phyloP scores from a whole-genome alignment of 2,113 vertebrate genomes.

The Phalacrocorax brasilianus region DNA sequence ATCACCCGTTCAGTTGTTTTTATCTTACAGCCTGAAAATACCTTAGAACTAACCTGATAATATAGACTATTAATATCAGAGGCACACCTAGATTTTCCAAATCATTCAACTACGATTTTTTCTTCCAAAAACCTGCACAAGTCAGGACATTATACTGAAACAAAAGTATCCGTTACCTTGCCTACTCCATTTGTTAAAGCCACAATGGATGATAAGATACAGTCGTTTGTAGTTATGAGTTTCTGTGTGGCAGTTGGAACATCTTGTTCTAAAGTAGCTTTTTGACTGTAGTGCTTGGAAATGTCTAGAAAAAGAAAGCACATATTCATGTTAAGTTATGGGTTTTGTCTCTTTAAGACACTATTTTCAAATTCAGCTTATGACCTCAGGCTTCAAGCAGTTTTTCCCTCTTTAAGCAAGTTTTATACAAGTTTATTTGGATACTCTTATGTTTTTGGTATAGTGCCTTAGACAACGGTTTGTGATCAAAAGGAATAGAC shows the following conservation, averaged over 20 bases:
- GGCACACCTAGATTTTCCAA: neutral
- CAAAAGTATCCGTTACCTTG: slow-evolving; percentile 79
- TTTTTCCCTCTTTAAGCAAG: neutral
- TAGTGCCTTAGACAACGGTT: neutral
- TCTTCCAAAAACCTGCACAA: neutral
- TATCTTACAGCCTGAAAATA: neutral
- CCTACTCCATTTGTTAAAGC: slow-evolving; percentile 86
- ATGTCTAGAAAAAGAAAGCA: slow-evolving; percentile 78
- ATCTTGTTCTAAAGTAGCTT: slow-evolving; percentile 89
- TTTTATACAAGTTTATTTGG: neutral
- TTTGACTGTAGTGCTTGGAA: slow-evolving; percentile 94
- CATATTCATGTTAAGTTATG: neutral
- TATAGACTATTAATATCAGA: neutral
- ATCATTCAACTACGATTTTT: neutral
- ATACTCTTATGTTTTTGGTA: neutral
- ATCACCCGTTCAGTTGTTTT: neutral
- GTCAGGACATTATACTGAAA: neutral
- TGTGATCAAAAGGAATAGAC: neutral
- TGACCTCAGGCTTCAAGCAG: neutral
- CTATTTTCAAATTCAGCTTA: neutral
- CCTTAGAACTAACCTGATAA: neutral
- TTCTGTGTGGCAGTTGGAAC: slow-evolving; percentile 94
- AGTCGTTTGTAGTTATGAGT: slow-evolving; percentile 92
- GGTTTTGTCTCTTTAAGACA: neutral
- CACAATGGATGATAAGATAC: slow-evolving; percentile 89